These are phyloP conservation scores for Amblyopsis hoosieri DNA, from an alignment of 2,797 vertebrate species.

Conservation along the genomic window DNA sequence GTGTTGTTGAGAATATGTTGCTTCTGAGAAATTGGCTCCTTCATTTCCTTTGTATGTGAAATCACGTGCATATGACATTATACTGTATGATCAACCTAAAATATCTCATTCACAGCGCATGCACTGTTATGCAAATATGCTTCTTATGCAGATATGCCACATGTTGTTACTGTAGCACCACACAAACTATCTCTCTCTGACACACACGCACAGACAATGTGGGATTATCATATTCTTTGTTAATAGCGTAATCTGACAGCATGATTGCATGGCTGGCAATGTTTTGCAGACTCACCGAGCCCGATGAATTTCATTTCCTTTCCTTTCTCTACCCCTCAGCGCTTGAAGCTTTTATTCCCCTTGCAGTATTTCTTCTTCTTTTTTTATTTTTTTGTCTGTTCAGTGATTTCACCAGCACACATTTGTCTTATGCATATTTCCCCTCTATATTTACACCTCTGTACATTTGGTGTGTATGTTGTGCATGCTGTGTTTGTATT, in stretches of 20 bases:
- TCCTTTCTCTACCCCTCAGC: constrained; percentile 51
- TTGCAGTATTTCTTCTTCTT: background rate
- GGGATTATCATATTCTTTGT: constrained; percentile 39
- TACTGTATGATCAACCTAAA: too few relatives aligned
- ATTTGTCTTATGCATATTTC: background rate
- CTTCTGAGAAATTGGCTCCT: too few relatives aligned
- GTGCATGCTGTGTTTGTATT: background rate
- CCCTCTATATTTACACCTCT: background rate
- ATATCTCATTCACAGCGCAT: too few relatives aligned
- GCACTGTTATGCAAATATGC: too few relatives aligned
- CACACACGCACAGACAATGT: constrained; percentile 23
- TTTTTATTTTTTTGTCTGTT: background rate
- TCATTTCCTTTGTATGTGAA: too few relatives aligned
- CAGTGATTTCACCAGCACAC: background rate
- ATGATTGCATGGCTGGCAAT: constrained; percentile 46
- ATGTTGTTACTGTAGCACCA: background rate
- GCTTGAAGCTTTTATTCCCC: constrained; percentile 13
- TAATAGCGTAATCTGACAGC: constrained; percentile 49
- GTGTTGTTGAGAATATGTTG: background rate
- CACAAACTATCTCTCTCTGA: constrained; percentile 8
- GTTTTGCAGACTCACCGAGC: constrained; percentile 34
- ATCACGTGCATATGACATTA: too few relatives aligned
- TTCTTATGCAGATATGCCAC: too few relatives aligned
- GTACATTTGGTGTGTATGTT: background rate
- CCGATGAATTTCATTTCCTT: constrained; percentile 63